Evolutionary conservation across 2,888 invertebrate genomes (phyloP).

Genomic region (Carpatolechia fugitivella): DNA sequence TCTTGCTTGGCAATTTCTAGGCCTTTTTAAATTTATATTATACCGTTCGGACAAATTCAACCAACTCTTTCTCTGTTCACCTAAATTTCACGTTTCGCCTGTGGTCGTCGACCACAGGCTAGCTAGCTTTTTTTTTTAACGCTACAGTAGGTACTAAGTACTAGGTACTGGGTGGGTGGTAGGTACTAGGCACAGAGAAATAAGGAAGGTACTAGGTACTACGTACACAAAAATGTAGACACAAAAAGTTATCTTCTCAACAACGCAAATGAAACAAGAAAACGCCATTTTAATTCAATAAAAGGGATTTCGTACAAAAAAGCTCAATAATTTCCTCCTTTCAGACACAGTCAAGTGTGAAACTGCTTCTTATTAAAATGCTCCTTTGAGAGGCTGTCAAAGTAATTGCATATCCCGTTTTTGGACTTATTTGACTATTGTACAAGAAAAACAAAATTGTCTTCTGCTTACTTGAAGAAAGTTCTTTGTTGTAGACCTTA

Average conservation of each 20-base stretch:
- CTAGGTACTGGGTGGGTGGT: too few relatives aligned
- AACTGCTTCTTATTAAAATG: constrained; percentile 53
- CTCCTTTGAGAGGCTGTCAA: constrained; percentile 33
- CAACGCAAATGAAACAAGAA: constrained; percentile 18
- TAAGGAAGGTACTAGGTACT: too few relatives aligned
- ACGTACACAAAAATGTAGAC: background rate
- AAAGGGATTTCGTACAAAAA: constrained; percentile 43
- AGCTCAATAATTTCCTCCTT: constrained; percentile 48
- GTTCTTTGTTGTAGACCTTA: too few relatives aligned
- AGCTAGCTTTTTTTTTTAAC: too few relatives aligned
- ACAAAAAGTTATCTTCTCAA: background rate
- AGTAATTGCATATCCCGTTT: constrained; percentile 32
- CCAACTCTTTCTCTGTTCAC: too few relatives aligned
- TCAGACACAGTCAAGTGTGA: constrained; percentile 44
- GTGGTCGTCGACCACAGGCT: too few relatives aligned
- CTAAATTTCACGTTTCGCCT: too few relatives aligned
- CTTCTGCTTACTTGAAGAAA: background rate
- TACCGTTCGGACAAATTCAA: too few relatives aligned
- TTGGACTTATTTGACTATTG: constrained; percentile 19
- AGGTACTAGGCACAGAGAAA: too few relatives aligned
- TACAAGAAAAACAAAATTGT: constrained; percentile 16
- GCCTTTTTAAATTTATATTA: too few relatives aligned
- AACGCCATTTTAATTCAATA: constrained; percentile 35
- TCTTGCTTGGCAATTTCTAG: too few relatives aligned
- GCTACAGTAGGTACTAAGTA: too few relatives aligned